Evolutionary conservation across 2,888 invertebrate species (phyloP).

Genomic region (Calameuta idolon): DNA sequence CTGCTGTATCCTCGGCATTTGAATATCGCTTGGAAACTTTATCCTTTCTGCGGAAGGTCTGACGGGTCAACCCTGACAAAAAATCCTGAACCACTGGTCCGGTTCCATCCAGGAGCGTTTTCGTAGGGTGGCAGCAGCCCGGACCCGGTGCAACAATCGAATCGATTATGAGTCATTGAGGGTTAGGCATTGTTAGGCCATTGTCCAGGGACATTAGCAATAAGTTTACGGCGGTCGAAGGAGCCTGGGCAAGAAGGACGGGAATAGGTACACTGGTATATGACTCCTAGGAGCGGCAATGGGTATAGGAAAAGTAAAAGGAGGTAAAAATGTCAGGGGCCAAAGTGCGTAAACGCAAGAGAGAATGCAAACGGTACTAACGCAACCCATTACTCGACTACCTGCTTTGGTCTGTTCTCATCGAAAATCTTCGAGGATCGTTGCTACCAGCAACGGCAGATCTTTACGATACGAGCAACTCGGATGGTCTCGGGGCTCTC

Average conservation of each 20-base stretch:
- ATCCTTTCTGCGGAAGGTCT: not conserved
- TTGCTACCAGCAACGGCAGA: not conserved
- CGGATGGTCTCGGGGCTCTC: not conserved
- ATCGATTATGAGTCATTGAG: slow-evolving; percentile 55
- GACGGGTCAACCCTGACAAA: not conserved
- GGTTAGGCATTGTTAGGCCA: slow-evolving; percentile 38
- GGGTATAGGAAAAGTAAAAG: not conserved
- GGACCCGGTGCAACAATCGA: slow-evolving; percentile 46
- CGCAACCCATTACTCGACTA: not conserved
- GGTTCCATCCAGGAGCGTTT: not conserved
- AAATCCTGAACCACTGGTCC: not conserved
- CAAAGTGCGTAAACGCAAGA: not conserved
- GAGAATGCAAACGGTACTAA: not conserved
- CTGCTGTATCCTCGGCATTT: not conserved
- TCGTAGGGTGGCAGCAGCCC: slow-evolving; percentile 25
- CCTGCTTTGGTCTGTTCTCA: not conserved
- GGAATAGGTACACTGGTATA: not conserved
- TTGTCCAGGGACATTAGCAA: slow-evolving; percentile 44
- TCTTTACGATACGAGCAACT: not conserved
- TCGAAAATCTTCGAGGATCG: not conserved
- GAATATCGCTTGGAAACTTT: not conserved
- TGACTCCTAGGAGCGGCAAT: not conserved
- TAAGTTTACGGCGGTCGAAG: slow-evolving; percentile 45
- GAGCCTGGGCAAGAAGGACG: slow-evolving; percentile 1
- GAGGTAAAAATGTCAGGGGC: not conserved